phyloP scores from a whole-genome alignment of 2,113 vertebrate species.

The Charadrius vociferus region DNA sequence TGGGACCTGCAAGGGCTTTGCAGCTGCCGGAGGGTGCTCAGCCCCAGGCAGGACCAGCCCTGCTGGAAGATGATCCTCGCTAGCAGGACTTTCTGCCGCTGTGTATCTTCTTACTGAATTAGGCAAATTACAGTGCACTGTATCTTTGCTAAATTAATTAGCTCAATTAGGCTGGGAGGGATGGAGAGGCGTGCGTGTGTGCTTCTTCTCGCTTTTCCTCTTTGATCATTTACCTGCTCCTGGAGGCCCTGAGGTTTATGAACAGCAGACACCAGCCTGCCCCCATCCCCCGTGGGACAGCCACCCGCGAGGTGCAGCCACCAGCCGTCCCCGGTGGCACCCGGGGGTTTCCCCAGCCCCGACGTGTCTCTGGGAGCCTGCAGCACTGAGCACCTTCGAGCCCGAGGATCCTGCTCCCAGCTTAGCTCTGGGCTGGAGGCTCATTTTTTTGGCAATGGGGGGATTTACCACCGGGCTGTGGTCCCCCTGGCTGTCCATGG shows the following conservation, averaged over 20 bases:
- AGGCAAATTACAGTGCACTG: conserved; percentile 17
- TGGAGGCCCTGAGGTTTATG: neutral
- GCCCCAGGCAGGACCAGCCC: neutral
- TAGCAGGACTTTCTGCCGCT: neutral
- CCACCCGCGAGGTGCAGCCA: rapidly evolving
- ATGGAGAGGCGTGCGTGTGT: neutral
- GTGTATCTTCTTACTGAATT: neutral
- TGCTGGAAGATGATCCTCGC: neutral
- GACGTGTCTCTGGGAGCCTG: rapidly evolving
- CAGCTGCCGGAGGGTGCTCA: neutral
- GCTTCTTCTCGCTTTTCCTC: neutral
- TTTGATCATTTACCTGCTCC: neutral
- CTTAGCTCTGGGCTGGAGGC: neutral
- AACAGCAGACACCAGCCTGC: neutral
- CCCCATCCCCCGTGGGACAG: neutral
- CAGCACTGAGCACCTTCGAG: neutral
- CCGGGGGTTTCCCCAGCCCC: neutral
- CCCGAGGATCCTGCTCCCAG: neutral
- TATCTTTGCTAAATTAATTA: conserved; percentile 57
- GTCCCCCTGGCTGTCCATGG: rapidly evolving
- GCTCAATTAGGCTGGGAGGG: conserved; percentile 16
- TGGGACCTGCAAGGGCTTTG: neutral
- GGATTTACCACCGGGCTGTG: neutral
- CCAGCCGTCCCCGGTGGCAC: rapidly evolving
- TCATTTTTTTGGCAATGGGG: neutral